Percentiles rank a stretch among this genome's conserved stretches.
phyloP scores from a whole-genome alignment of 2,113 vertebrate species.

The Tonatia bakeri region DNA sequence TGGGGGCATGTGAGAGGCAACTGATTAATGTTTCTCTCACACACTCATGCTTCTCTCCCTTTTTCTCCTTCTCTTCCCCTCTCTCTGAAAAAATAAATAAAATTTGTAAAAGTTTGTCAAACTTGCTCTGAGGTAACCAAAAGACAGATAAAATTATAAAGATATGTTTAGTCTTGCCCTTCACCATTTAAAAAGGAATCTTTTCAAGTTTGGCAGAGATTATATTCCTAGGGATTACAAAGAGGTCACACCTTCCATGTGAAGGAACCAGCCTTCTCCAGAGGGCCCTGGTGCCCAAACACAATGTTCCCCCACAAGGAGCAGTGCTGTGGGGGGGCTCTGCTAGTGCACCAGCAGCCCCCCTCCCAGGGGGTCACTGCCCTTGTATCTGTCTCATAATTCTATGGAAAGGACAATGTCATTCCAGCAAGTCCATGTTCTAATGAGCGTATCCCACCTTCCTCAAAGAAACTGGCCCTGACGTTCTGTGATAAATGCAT shows the following conservation, averaged over 20 bases:
- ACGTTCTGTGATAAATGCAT: constrained; percentile 8
- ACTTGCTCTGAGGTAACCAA: constrained; percentile 48
- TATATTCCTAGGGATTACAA: neutral
- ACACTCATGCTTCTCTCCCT: no score
- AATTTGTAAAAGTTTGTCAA: neutral
- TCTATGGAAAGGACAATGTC: neutral
- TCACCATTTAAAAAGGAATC: constrained; percentile 30
- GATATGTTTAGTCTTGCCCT: constrained; percentile 60
- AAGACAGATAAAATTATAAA: constrained; percentile 34
- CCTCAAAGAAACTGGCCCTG: neutral
- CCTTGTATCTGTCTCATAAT: neutral
- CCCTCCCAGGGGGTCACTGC: neutral
- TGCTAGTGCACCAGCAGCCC: neutral
- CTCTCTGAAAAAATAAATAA: no score
- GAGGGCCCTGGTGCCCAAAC: neutral
- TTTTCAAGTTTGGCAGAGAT: constrained; percentile 45
- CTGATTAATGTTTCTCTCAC: no score
- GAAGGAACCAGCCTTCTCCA: constrained; percentile 17
- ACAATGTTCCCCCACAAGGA: neutral
- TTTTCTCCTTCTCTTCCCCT: no score
- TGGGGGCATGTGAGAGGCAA: no score
- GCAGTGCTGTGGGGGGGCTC: neutral
- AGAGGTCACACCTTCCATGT: neutral
- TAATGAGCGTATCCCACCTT: neutral
- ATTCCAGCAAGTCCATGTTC: neutral